Evolutionary conservation across 2,888 invertebrate species (phyloP), one percentile per base, ranked within the genome.

Genomic region (Cybosia mesomella): DNA sequence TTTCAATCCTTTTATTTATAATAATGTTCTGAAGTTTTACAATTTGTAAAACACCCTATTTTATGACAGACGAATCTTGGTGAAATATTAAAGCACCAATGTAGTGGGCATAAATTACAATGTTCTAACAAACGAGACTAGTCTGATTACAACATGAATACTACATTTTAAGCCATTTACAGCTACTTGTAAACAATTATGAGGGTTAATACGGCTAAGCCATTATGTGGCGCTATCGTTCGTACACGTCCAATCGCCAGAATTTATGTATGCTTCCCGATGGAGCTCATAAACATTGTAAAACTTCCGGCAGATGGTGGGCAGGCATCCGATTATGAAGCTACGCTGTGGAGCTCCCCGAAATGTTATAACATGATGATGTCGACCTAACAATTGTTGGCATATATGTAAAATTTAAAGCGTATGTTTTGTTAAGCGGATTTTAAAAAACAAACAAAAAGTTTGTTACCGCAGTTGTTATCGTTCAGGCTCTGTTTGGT

Each of bases 231-330:
- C 80, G 87, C 88, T 92, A 91, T 91, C 90, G 85, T 87, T 80
- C 80, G 83, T 83, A 84, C 85, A 85, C 81, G 89, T 90, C 89
- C 89, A 89, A 90, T 90, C 86, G 90, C 88, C 86, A 84, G 86
- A 89, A 92, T 93, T 93, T 93, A 93, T 92, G 91, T 86, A 87
- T 88, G 89, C 89, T 92, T 91, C 88, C 93, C 92, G 88, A 91
- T 92, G 91, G 88, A 88, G 88, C 91, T 92, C 91, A 93, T 93
- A 94, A 93, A 94, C 92, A 92, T 92, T 92, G 92, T 91, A 93
- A 91, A 93, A 92, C 92, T 92, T 94, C 93, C 93, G 94, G 91
- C 92, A 92, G 90, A 91, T 92, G 92, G 91, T 88, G 87, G 85
- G 86, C 89, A 89, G 84, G 82, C 81, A 81, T 86, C 83, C 88